phyloP scores from a whole-genome alignment of 2,888 invertebrate genomes.

The Melanostoma scalare region DNA sequence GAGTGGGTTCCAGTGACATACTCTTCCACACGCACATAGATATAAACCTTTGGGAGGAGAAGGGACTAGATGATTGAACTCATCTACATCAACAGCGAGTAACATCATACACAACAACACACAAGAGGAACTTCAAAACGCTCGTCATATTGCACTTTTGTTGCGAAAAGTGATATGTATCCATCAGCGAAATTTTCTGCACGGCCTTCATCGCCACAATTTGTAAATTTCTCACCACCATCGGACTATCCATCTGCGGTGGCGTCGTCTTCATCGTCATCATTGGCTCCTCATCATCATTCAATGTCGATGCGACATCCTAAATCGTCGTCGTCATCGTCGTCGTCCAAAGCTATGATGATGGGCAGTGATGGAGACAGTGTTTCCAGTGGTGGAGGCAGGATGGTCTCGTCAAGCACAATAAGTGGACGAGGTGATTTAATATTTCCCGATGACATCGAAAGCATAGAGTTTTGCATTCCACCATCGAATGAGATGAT shows the following conservation, averaged over 20 bases:
- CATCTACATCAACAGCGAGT: constrained; percentile 17
- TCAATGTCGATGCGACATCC: constrained; percentile 77
- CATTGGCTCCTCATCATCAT: constrained; percentile 74
- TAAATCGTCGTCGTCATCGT: constrained; percentile 73
- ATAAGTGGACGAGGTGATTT: constrained; percentile 78
- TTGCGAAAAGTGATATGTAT: constrained; percentile 76
- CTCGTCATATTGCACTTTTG: constrained; percentile 66
- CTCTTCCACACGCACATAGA: not conserved
- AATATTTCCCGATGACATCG: constrained; percentile 81
- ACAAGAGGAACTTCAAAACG: constrained; percentile 19
- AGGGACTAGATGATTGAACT: constrained; percentile 25
- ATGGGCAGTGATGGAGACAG: constrained; percentile 61
- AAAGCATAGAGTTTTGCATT: constrained; percentile 81
- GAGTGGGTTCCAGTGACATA: constrained; percentile 41
- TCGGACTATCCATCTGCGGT: constrained; percentile 87
- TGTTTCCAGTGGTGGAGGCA: constrained; percentile 73
- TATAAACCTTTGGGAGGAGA: not conserved
- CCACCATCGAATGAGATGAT: constrained; percentile 75
- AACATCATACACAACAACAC: not conserved
- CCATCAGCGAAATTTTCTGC: constrained; percentile 80
- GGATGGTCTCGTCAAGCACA: constrained; percentile 75
- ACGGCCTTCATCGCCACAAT: constrained; percentile 82
- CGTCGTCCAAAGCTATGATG: constrained; percentile 71
- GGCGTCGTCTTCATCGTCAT: constrained; percentile 24
- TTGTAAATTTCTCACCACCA: constrained; percentile 89